Conservation (phyloP, 1,140 invertebrate genomes). For the Cotesia vestalis region DNA sequence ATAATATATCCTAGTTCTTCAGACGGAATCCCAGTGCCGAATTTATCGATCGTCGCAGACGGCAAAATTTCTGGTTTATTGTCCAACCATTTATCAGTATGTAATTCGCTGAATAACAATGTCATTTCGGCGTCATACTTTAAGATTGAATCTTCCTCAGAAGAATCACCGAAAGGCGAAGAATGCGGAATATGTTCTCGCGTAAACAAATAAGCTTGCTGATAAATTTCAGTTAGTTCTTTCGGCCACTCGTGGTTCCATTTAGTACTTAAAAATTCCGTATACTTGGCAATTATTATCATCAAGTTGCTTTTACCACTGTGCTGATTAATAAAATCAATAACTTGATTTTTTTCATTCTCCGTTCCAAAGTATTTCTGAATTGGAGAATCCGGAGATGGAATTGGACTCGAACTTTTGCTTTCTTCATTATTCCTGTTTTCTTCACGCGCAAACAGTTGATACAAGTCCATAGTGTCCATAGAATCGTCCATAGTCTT, state of each 20-base stretch:
- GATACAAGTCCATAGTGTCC: conserved; percentile 72
- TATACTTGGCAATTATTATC: conserved; percentile 70
- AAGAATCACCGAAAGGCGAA: conserved; percentile 64
- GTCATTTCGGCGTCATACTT: conserved; percentile 70
- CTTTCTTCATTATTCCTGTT: conserved; percentile 54
- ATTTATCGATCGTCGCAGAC: conserved; percentile 46
- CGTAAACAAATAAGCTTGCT: conserved; percentile 69
- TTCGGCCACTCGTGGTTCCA: conserved; percentile 74
- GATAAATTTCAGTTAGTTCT: conserved; percentile 69
- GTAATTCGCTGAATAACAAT: conserved; percentile 72
- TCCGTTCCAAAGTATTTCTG: conserved; percentile 73
- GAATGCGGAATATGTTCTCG: conserved; percentile 62
- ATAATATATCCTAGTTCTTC: conserved; percentile 62
- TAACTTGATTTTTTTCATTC: conserved; percentile 72
- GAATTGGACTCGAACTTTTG: conserved; percentile 54
- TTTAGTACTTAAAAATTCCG: conserved; percentile 68
- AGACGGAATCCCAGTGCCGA: conserved; percentile 58
- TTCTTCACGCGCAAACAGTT: conserved; percentile 70
- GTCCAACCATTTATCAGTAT: conserved; percentile 68
- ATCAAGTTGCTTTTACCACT: conserved; percentile 69
- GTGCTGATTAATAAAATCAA: conserved; percentile 70
- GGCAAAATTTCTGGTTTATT: conserved; percentile 65
- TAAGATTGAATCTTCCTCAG: conserved; percentile 64
- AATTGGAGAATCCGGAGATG: conserved; percentile 42
- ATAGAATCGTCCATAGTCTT: conserved; percentile 69